Evolutionary conservation across 2,113 vertebrate species (phyloP).

Genomic region (Carollia perspicillata): DNA sequence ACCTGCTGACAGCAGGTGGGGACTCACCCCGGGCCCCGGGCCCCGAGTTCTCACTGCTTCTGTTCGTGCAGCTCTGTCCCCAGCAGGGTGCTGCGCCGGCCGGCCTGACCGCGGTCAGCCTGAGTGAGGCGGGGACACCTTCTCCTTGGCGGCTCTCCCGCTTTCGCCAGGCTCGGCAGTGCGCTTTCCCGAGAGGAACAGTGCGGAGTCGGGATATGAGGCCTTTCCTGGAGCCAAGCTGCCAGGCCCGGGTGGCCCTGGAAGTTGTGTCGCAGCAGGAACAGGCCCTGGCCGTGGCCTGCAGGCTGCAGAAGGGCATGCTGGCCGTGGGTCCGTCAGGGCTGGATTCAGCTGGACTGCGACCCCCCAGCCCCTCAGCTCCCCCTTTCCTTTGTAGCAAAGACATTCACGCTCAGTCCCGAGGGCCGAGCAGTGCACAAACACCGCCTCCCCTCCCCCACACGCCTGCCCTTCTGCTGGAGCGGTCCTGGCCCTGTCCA

Average conservation of each 20-base stretch:
- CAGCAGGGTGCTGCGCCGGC: constrained; percentile 27
- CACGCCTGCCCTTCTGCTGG: neutral
- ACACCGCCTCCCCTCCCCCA: neutral
- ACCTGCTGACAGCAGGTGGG: neutral
- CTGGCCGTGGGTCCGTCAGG: accelerated
- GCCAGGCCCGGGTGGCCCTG: constrained; percentile 51
- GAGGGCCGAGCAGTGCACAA: accelerated
- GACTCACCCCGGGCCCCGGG: neutral
- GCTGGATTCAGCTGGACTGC: accelerated
- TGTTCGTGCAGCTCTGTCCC: neutral
- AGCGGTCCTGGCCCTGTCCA: neutral
- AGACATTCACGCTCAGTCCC: accelerated
- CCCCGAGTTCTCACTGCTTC: neutral
- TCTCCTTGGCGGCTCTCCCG: constrained; percentile 68
- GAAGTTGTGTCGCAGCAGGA: neutral
- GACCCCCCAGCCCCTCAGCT: accelerated
- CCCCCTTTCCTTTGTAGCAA: neutral
- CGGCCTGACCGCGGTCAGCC: constrained; percentile 71
- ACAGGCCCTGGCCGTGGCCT: neutral
- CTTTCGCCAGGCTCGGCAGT: constrained; percentile 73
- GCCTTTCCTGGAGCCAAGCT: constrained; percentile 71
- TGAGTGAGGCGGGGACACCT: constrained; percentile 70
- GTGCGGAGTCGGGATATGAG: constrained; percentile 49
- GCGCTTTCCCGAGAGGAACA: constrained; percentile 65
- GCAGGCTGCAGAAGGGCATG: neutral